Base-by-base conservation (phyloP, 1,140 invertebrate genomes). In the Hesperophylax magnus region DNA sequence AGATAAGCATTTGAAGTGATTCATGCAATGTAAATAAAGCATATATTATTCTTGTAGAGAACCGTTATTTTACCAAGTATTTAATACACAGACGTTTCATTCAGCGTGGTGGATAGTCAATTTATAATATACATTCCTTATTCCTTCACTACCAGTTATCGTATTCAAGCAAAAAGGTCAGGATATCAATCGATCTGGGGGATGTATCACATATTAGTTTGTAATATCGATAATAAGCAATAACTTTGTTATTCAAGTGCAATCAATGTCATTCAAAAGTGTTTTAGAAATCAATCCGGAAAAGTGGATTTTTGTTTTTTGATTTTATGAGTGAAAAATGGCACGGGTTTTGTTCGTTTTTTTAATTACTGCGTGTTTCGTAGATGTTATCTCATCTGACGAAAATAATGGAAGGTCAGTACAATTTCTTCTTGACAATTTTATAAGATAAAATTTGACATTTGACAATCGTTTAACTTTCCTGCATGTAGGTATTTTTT, bases 231-330 rank as follows among this genome's bases (percentile, higher is more conserved):
- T 47, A 47, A 47, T 7, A 34, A 34, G 34, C 34, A 5, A 34
- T 39, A 39, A 39, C 34, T 8, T 39, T 39, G 39, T 47, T 47
- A 14, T 14, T 47, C 39, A 47, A 47, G 22, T 31, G 63, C 63
- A 67, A 67, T 67, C 22, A 67, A 67, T 67, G 63, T 67, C 22
- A 67, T 31, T 67, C 63, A 67, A 67, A 34, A 67, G 63, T 67
- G 58, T n/a, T 67, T 67, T n/a, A 67, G 11, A 67, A 67, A 34
- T 27, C 27, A 61, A 61, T 4, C n/a, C 2, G 11, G 24, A 61
- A 61, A 22, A 61, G 24, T 47, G 39, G 39, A 47, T 47, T 47
- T 47, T 61, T 18, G 58, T 61, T 20, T n/a, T 24, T 60, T 60
- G 14, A 60, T 60, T 18, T 60, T 18, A 14, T 61, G 17, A 61